Percentiles rank a stretch among this genome's conserved stretches.
phyloP scores from a whole-genome alignment of 1,140 invertebrate genomes.

The Acyrthosiphon pisum region DNA sequence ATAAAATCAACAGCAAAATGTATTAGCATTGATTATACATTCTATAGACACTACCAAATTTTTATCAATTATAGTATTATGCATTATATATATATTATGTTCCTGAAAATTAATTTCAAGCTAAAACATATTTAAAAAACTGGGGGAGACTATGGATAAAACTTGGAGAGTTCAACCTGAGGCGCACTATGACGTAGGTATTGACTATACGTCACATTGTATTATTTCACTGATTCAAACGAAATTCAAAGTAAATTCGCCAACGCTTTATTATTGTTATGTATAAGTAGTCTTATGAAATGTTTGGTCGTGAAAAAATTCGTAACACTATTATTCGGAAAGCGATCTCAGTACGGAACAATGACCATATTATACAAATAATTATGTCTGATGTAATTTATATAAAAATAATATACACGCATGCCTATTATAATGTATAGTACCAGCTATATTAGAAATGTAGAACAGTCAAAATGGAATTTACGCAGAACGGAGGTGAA shows the following conservation, averaged over 20 bases:
- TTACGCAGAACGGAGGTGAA: background rate
- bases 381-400: background rate
- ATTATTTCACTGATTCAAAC: background rate
- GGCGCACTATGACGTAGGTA: background rate
- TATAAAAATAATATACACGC: background rate
- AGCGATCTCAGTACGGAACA: background rate
- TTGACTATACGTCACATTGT: background rate
- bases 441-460: no score
- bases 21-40: background rate
- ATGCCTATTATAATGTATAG: no score
- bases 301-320: background rate
- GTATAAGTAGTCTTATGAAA: background rate
- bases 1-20: background rate
- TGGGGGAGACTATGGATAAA: background rate
- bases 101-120: background rate
- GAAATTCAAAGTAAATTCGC: background rate
- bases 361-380: background rate
- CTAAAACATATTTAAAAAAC: background rate
- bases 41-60: background rate
- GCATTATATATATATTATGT: no score
- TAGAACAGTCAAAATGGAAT: background rate
- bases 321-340: background rate
- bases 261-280: background rate
- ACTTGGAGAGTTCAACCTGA: background rate
- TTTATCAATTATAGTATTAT: no score